Evolutionary conservation across 1,140 invertebrate genomes (phyloP).

Genomic region (Goniozus legneri): DNA sequence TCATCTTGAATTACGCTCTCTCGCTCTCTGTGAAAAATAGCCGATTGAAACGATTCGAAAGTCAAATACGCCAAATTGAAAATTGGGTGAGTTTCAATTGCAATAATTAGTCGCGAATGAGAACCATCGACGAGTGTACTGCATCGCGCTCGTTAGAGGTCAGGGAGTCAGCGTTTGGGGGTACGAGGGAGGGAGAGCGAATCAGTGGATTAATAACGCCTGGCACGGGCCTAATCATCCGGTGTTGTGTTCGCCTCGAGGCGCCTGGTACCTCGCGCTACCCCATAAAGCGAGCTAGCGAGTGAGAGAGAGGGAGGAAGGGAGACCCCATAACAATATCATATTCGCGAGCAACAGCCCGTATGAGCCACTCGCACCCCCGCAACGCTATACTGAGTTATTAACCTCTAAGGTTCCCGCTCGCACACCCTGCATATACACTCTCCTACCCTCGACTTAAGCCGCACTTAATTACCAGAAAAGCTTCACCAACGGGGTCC

Average conservation of each 20-base stretch:
- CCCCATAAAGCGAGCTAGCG: constrained; percentile 11
- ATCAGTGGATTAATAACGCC: constrained; percentile 52
- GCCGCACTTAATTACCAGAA: constrained; percentile 44
- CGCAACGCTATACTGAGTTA: constrained; percentile 41
- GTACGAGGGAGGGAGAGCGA: too few species aligned
- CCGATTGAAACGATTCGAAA: too few species aligned
- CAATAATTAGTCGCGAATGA: too few species aligned
- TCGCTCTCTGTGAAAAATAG: too few species aligned
- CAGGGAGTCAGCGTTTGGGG: too few species aligned
- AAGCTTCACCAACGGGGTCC: constrained; percentile 30
- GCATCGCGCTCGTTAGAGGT: constrained; percentile 38
- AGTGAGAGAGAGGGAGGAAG: too few species aligned
- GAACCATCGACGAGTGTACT: too few species aligned
- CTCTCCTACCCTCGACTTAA: constrained; percentile 30
- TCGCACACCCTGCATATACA: too few species aligned
- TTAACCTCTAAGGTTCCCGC: constrained; percentile 52
- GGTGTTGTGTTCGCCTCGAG: constrained; percentile 45
- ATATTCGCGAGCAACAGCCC: constrained; percentile 39
- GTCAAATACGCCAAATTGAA: too few species aligned
- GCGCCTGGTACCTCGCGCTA: constrained; percentile 25
- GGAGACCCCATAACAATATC: constrained; percentile 49
- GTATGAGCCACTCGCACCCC: constrained; percentile 9
- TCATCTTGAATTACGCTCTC: too few species aligned
- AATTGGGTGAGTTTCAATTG: too few species aligned
- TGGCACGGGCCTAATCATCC: constrained; percentile 48